Evolutionary conservation across 2,888 invertebrate species (phyloP).

Genomic region (Cenopis cana): DNA sequence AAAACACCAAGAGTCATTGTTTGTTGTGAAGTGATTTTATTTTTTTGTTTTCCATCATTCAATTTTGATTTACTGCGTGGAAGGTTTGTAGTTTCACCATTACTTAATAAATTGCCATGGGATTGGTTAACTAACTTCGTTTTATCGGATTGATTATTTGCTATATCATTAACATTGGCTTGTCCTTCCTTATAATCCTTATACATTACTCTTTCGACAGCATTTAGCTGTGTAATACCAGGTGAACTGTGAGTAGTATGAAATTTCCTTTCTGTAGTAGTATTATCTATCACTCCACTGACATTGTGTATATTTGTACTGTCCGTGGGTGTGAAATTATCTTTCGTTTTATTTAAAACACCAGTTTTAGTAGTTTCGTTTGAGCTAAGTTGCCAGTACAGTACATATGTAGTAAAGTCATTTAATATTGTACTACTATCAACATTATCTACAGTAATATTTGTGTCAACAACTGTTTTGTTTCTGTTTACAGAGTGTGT

Average conservation of each 20-base stretch:
- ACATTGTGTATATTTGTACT: neutral
- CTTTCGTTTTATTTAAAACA: neutral
- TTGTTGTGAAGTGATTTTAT: neutral
- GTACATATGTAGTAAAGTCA: neutral
- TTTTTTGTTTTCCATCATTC: neutral
- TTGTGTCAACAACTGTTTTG: neutral
- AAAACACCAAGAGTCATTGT: neutral
- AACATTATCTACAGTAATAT: neutral
- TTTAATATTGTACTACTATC: neutral
- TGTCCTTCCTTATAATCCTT: neutral
- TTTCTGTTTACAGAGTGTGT: neutral
- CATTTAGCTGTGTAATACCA: neutral
- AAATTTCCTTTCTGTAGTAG: neutral
- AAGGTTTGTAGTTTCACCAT: neutral
- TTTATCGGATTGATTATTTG: neutral
- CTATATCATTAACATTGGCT: neutral
- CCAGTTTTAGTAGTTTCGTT: neutral
- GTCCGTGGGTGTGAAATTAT: neutral
- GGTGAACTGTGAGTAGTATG: neutral
- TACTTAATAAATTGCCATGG: neutral
- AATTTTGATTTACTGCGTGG: conserved; percentile 1
- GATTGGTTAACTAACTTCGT: neutral
- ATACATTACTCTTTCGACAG: neutral
- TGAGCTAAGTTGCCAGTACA: neutral
- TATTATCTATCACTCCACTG: neutral